Evolutionary conservation across 2,888 invertebrate species (phyloP).

Genomic region (Himalopsyche tibetana): DNA sequence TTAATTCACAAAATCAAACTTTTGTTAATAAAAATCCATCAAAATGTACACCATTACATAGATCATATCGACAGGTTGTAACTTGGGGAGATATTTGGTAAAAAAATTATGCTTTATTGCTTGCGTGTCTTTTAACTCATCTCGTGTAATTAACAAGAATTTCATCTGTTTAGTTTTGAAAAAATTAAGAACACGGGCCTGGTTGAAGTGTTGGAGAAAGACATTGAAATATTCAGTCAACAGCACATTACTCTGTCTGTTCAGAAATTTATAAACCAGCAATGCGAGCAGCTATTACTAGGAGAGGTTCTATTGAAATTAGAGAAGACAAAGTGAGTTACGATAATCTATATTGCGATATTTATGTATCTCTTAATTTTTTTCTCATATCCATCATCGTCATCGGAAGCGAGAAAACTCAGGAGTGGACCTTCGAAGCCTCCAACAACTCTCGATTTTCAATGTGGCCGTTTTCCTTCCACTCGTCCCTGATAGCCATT

Average conservation of each 20-base stretch:
- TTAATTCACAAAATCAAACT: too few relatives aligned
- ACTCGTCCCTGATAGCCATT: too few relatives aligned
- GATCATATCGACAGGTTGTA: too few relatives aligned
- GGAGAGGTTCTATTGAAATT: slow-evolving; percentile 51
- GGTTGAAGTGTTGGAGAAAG: slow-evolving; percentile 50
- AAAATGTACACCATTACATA: too few relatives aligned
- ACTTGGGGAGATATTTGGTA: too few relatives aligned
- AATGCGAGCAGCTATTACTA: slow-evolving; percentile 51
- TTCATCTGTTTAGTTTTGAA: slow-evolving; percentile 55
- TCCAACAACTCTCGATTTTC: background rate
- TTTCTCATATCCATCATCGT: too few relatives aligned
- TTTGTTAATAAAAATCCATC: too few relatives aligned
- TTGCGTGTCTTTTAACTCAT: background rate
- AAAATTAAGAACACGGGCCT: slow-evolving; percentile 51
- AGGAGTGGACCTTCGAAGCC: too few relatives aligned
- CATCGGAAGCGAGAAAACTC: too few relatives aligned
- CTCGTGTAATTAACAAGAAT: background rate
- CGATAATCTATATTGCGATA: background rate
- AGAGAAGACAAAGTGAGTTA: slow-evolving; percentile 57
- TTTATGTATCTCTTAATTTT: too few relatives aligned
- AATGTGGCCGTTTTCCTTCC: too few relatives aligned
- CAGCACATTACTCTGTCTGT: slow-evolving; percentile 53
- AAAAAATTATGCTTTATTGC: too few relatives aligned
- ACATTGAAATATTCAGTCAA: slow-evolving; percentile 48
- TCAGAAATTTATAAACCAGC: slow-evolving; percentile 52